Evolutionary conservation across 2,113 vertebrate species (phyloP), one percentile per base, ranked within the genome.

Genomic region (Lepidothrix coronata): DNA sequence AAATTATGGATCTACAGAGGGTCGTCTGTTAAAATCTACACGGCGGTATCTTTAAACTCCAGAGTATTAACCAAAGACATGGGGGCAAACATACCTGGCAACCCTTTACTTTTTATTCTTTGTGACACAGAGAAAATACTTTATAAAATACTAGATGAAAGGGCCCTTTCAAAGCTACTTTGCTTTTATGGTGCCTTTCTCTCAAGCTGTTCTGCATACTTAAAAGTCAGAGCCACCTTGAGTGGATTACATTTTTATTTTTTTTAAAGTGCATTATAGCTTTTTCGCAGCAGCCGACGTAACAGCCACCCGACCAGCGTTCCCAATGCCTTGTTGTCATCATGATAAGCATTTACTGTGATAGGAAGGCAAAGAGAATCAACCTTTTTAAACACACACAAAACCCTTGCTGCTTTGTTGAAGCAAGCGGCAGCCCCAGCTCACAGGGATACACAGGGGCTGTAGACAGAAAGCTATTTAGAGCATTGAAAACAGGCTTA

Each of bases 401-500:
- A 95, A 96, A 91, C 93, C 89, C 83, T 94, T 4, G 14, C 87
- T 80, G 93, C 94, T 97, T 97, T 92, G 66, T 96, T 95, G 96
- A 94, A 75, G 91, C 93, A 80, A 96, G 96, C 43, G 4, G 41
- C 89, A 95, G 97, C 87, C 95, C 96, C 59, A 48, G 92, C 95
- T 97, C 93, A 14, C 94, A 97, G 94, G 89, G 89, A 96, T 97
- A 93, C 95, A 52, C 89, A 93, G 81, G 91, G 98, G 98, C 97
- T 98, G 97, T 97, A 98, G 98, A 98, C 97, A 97, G 97, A 98
- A 98, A 99, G 98, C 99, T 98, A 99, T 99, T 99, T 98, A 98
- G 97, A 98, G 98, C 98, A 98, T 98, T 98, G 98, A 98, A 99
- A 99, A 99, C 99, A 98, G 98, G 98, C 98, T 99, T 99, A 99